Percentiles rank a stretch among this genome's conserved stretches.
These are phyloP conservation scores for Podilymbus podiceps DNA, from an alignment of 2,113 vertebrate species.

Conservation along the genomic window DNA sequence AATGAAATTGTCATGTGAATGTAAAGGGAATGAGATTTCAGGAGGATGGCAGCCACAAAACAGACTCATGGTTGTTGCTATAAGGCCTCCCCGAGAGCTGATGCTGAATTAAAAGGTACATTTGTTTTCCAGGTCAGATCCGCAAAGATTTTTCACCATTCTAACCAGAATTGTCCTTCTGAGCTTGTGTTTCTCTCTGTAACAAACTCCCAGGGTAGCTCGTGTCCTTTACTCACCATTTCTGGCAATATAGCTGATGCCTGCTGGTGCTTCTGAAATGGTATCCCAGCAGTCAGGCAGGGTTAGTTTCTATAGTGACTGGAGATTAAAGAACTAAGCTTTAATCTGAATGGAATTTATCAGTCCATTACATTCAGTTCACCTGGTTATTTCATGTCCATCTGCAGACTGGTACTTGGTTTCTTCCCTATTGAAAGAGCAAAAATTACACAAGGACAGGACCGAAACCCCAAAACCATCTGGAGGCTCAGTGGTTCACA, in stretches of 20 bases:
- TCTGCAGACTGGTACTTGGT: not conserved
- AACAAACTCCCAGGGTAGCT: not conserved
- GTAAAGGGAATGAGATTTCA: not conserved
- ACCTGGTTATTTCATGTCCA: not conserved
- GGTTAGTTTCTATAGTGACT: constrained; percentile 36
- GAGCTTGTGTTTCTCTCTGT: not conserved
- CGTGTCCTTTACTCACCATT: not conserved
- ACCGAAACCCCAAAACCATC: not conserved
- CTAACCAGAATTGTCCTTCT: not conserved
- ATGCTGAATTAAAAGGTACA: not conserved
- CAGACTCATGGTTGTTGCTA: not conserved
- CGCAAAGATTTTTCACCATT: not conserved
- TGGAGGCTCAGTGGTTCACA: not conserved
- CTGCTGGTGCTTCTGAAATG: not conserved
- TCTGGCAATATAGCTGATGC: not conserved
- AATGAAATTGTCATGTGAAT: not conserved
- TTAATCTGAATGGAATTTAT: not conserved
- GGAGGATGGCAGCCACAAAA: not conserved
- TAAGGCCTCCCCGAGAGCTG: not conserved
- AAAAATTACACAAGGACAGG: not conserved
- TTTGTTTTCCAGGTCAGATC: not conserved
- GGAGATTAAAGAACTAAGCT: not conserved
- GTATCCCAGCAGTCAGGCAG: not conserved
- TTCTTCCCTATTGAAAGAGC: not conserved
- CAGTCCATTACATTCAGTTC: not conserved